These are phyloP conservation scores for Cephalophus harveyi DNA, from an alignment of 2,113 vertebrate genomes.

Conservation along the genomic window DNA sequence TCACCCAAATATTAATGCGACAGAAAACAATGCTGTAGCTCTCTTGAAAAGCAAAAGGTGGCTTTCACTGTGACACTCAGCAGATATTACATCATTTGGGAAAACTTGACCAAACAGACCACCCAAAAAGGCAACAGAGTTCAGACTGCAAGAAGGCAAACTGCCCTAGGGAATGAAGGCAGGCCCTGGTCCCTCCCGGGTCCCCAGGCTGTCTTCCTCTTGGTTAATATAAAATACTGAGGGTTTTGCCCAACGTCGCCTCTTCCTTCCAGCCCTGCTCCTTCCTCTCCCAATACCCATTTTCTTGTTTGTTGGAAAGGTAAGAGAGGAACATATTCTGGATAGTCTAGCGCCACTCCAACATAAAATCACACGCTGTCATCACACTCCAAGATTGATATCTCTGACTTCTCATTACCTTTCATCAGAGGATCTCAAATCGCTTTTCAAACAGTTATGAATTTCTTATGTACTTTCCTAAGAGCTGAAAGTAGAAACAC, in stretches of 20 bases:
- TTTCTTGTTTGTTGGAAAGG: background rate
- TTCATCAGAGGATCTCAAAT: conserved; percentile 40
- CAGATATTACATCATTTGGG: background rate
- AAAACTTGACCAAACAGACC: background rate
- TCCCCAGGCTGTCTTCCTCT: background rate
- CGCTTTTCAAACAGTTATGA: conserved; percentile 21
- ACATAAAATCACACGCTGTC: background rate
- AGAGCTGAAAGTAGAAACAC: background rate
- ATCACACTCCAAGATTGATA: background rate
- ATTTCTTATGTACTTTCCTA: background rate
- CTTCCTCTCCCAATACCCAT: background rate
- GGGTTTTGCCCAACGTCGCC: background rate
- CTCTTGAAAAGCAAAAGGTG: background rate
- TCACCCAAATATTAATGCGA: background rate
- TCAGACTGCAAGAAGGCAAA: background rate
- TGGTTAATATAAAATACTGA: background rate
- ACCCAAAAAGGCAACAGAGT: background rate
- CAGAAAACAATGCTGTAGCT: background rate
- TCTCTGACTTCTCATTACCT: background rate
- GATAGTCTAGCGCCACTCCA: background rate
- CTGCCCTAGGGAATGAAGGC: background rate
- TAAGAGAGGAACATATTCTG: background rate
- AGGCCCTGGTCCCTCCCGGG: background rate
- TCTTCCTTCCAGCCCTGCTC: background rate
- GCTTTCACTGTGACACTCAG: background rate